phyloP scores from a whole-genome alignment of 2,797 vertebrate genomes.

The Mormyrus hasselquistii region DNA sequence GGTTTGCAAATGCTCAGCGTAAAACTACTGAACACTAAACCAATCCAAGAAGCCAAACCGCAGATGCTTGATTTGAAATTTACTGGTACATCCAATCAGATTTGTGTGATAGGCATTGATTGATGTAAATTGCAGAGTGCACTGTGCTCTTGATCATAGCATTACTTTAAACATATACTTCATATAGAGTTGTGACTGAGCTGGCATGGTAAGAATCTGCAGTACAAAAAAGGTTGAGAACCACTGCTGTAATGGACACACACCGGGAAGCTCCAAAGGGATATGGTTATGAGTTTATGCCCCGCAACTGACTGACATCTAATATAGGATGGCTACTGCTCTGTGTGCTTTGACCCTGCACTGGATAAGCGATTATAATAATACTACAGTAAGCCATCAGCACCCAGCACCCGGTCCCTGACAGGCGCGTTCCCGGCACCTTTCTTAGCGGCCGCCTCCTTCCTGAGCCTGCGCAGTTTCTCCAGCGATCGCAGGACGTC shows the following conservation, averaged over 20 bases:
- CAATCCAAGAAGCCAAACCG: background rate
- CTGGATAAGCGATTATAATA: background rate
- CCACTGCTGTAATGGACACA: background rate
- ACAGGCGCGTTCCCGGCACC: slow-evolving; percentile 50
- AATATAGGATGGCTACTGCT: background rate
- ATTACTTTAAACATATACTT: background rate
- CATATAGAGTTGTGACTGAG: background rate
- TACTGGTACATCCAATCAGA: background rate
- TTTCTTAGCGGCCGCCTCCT: slow-evolving; percentile 85
- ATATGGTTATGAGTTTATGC: background rate
- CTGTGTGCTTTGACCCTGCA: background rate
- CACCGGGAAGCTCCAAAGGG: background rate
- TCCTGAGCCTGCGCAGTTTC: slow-evolving; percentile 82
- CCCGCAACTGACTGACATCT: background rate
- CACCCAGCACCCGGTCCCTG: background rate
- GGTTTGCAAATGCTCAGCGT: background rate
- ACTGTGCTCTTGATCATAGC: background rate
- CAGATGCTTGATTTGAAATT: background rate
- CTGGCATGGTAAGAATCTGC: background rate
- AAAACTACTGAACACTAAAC: background rate
- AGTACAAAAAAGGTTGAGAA: background rate
- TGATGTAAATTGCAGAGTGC: background rate
- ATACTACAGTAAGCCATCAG: background rate
- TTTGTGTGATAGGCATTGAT: background rate
- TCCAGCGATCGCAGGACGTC: slow-evolving; percentile 81